These are phyloP conservation scores for Pseudococcus viburni DNA, from an alignment of 2,888 invertebrate genomes.

Conservation along the genomic window DNA sequence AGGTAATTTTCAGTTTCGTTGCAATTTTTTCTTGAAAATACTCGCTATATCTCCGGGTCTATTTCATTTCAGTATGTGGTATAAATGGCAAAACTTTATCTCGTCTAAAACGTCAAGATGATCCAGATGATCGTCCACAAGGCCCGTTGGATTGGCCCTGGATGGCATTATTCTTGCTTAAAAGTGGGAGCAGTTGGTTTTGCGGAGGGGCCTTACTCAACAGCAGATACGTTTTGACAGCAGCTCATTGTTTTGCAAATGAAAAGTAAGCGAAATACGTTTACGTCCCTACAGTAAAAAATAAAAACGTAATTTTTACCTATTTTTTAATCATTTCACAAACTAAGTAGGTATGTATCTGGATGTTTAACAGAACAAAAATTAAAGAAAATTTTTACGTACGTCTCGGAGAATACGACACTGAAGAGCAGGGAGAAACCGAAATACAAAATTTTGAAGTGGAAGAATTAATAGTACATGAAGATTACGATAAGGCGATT, in stretches of 20 bases:
- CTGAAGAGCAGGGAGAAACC: conserved; percentile 78
- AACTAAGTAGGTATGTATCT: background rate
- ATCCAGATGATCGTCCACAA: background rate
- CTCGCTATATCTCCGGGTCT: background rate
- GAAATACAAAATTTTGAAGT: conserved; percentile 81
- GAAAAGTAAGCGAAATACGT: background rate
- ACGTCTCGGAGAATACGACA: conserved; percentile 87
- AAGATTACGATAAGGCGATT: conserved; percentile 78
- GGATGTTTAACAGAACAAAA: background rate
- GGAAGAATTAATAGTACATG: conserved; percentile 78
- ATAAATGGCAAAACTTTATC: background rate
- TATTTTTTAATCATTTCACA: too few species aligned
- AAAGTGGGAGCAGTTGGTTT: background rate
- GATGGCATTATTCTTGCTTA: conserved; percentile 40
- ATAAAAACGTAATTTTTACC: too few species aligned
- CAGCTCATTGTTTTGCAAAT: conserved; percentile 51
- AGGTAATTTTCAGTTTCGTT: background rate
- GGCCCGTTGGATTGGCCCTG: conserved; percentile 55
- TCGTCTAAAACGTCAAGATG: background rate
- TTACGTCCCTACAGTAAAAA: too few species aligned
- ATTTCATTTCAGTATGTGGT: conserved; percentile 46
- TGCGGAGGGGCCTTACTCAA: conserved; percentile 59
- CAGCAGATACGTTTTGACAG: conserved; percentile 55
- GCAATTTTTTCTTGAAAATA: background rate
- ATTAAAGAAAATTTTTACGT: conserved; percentile 76